Percentiles rank a stretch among this genome's conserved stretches.
Conservation (phyloP, 2,797 vertebrate species). For the Falco naumanni region DNA sequence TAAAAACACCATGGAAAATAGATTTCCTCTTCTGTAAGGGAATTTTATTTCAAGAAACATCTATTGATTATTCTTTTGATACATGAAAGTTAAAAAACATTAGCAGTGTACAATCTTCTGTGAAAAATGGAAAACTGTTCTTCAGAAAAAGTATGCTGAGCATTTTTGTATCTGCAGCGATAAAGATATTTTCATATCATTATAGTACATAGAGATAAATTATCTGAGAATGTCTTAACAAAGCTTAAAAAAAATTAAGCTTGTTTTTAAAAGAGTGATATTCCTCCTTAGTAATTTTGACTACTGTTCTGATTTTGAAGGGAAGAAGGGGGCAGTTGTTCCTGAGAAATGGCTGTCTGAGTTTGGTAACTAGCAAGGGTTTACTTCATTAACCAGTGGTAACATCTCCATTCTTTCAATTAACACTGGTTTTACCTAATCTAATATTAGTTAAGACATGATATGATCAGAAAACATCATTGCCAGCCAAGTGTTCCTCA, state of each 20-base stretch:
- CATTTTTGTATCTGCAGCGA: background rate
- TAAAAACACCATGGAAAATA: background rate
- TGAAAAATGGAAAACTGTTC: background rate
- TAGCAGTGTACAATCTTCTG: background rate
- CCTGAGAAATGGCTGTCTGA: constrained; percentile 4
- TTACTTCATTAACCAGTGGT: constrained; percentile 71
- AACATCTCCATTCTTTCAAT: constrained; percentile 74
- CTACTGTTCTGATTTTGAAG: background rate
- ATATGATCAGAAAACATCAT: constrained; percentile 74
- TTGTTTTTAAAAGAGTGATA: background rate
- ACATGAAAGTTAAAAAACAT: background rate
- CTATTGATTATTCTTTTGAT: constrained; percentile 22
- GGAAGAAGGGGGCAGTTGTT: background rate
- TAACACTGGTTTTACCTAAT: constrained; percentile 73
- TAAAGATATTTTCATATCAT: background rate
- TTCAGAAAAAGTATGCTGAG: background rate
- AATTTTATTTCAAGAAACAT: background rate
- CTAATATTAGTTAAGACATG: constrained; percentile 65
- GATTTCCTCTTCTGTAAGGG: background rate
- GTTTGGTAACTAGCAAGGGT: constrained; percentile 14
- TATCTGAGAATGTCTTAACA: background rate
- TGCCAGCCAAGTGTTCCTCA: constrained; percentile 65
- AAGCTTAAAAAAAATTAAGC: background rate
- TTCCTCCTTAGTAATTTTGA: background rate
- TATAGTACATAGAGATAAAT: background rate